phyloP scores from a whole-genome alignment of 2,888 invertebrate species.

The Lasioglossum zephyrum region DNA sequence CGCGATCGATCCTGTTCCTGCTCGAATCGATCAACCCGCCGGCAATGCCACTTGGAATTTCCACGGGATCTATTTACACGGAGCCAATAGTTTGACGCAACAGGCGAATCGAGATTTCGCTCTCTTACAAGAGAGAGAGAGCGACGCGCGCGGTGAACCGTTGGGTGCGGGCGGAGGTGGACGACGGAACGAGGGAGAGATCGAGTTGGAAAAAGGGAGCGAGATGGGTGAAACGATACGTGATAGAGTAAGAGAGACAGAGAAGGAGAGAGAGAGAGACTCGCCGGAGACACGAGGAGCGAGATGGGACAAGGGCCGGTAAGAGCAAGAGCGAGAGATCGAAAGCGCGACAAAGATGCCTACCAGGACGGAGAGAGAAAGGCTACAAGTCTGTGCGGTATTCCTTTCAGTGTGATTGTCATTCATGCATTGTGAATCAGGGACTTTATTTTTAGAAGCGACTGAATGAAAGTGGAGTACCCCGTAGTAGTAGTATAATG shows the following conservation, averaged over 20 bases:
- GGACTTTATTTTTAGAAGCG: constrained; percentile 82
- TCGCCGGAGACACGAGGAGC: constrained; percentile 3
- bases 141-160: constrained; percentile 35
- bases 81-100: constrained; percentile 62
- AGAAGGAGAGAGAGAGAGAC: constrained; percentile 26
- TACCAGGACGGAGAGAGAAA: constrained; percentile 52
- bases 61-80: constrained; percentile 60
- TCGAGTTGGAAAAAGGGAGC: constrained; percentile 42
- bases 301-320: constrained; percentile 3
- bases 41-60: constrained; percentile 48
- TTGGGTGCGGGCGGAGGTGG: constrained; percentile 22
- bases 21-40: constrained; percentile 37
- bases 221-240: constrained; percentile 19
- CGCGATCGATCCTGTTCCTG: constrained; percentile 36
- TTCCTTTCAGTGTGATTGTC: constrained; percentile 78
- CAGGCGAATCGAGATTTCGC: constrained; percentile 65
- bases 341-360: constrained; percentile 19
- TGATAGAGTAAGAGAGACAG: constrained; percentile 1
- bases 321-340: constrained; percentile 1
- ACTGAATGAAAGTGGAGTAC: constrained; percentile 83
- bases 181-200: constrained; percentile 46
- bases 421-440: constrained; percentile 83
- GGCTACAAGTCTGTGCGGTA: constrained; percentile 67
- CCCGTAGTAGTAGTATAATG: constrained; percentile 75
- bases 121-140: constrained; percentile 52